Evolutionary conservation across 2,113 vertebrate species (phyloP).

Genomic region (Brachionichthys hirsutus): DNA sequence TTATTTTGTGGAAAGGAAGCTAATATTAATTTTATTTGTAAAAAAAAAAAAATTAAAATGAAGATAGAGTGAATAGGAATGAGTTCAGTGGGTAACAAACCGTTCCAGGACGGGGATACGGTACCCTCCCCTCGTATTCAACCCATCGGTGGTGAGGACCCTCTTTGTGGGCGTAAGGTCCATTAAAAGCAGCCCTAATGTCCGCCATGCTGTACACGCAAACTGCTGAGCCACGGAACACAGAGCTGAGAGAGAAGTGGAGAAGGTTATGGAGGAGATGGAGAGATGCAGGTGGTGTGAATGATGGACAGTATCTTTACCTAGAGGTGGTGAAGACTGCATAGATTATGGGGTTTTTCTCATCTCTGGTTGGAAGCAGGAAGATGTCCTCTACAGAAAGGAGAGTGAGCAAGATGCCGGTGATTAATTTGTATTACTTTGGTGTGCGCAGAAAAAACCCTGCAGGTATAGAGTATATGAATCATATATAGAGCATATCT

Average conservation of each 20-base stretch:
- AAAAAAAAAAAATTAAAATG: conserved; percentile 11
- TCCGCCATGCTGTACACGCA: conserved; percentile 97
- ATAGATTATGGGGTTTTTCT: conserved; percentile 90
- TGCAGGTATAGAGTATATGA: too few relatives aligned
- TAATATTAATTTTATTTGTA: neutral
- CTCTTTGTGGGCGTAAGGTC: conserved; percentile 96
- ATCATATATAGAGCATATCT: neutral
- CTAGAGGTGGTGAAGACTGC: conserved; percentile 97
- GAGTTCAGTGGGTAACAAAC: conserved; percentile 49
- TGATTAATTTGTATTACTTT: too few relatives aligned
- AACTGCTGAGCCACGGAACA: conserved; percentile 97
- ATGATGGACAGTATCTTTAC: conserved; percentile 63
- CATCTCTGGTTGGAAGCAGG: conserved; percentile 91
- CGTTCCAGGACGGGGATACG: conserved; percentile 93
- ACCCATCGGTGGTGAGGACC: conserved; percentile 94
- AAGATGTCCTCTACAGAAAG: conserved; percentile 89
- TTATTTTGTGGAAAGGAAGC: neutral
- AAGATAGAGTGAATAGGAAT: neutral
- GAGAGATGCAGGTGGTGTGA: neutral
- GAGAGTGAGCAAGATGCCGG: neutral
- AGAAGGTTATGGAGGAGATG: neutral
- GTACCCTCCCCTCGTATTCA: conserved; percentile 92
- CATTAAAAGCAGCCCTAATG: conserved; percentile 92
- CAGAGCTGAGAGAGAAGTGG: conserved; percentile 79
- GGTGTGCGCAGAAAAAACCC: neutral